Evolutionary conservation across 2,888 invertebrate genomes (phyloP), one percentile per base, ranked within the genome.

Genomic region (Sphaerophoria rueppellii): DNA sequence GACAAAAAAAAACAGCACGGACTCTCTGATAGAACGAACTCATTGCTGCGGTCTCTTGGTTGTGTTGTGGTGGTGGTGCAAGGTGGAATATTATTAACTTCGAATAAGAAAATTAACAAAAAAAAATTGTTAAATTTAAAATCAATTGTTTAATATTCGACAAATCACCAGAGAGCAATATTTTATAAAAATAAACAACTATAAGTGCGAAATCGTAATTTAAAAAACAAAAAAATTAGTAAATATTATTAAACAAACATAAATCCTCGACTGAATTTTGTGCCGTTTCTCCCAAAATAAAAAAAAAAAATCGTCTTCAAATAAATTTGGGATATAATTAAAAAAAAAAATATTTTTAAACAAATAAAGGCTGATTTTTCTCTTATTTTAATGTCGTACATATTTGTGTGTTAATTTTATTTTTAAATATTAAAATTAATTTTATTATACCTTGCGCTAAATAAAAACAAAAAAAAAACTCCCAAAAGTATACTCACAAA

Each of bases 331-430:
- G 67, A 58, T 48, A 50, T n/a, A 32, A 73, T 50, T n/a, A 58
- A 60, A 61, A 65, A 48, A 75, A 65, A 58, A 34, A 54, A 58
- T 40, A 73, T 61, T 50, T 61, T 72, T 90, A 90, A 43, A 90
- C 90, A 89, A 89, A 90, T 40, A 40, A 91, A 91, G 91, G 91
- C 91, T 91, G 91, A 91, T 91, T 91, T 91, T 89, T 86, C 83
- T 88, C 88, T 89, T 90, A 90, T 90, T 90, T 88, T 88, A 88
- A 89, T 91, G 91, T 91, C 90, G 91, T 91, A 89, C 90, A 89
- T 67, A 67, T 90, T 89, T 90, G 89, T 88, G 89, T 73, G 73
- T 82, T 74, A 34, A 85, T 82, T 67, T 82, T 24, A 24, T 24
- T 24, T 65, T 73, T 82, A 83, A 79, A 83, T 80, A 63, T 70